Conservation (phyloP, 1,140 invertebrate species). For the Charaxes varanes region DNA sequence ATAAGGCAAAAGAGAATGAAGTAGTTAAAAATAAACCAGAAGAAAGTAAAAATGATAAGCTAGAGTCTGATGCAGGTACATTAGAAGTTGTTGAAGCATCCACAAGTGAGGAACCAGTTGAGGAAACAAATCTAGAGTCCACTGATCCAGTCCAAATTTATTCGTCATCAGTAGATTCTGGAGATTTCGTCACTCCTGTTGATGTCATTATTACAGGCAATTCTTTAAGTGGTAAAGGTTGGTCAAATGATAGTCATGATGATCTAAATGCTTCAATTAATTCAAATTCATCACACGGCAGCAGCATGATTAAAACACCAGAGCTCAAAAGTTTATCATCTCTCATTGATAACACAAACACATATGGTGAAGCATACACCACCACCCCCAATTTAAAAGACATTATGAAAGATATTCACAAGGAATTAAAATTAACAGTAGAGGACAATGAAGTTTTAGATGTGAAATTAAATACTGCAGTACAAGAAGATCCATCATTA, state of each 20-base stretch:
- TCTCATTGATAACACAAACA: slow-evolving; percentile 70
- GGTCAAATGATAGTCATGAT: slow-evolving; percentile 79
- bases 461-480: slow-evolving; percentile 30
- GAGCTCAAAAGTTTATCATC: slow-evolving; percentile 70
- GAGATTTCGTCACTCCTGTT: slow-evolving; percentile 40
- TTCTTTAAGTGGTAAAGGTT: slow-evolving; percentile 79
- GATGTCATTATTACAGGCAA: slow-evolving; percentile 75
- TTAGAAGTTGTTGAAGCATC: slow-evolving; percentile 37
- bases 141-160: slow-evolving; percentile 28
- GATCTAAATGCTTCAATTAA: slow-evolving; percentile 55
- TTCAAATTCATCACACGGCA: slow-evolving; percentile 66
- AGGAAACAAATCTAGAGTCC: background rate
- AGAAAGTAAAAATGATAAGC: slow-evolving; percentile 20
- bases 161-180: slow-evolving; percentile 46
- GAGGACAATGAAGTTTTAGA: slow-evolving; percentile 47
- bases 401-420: slow-evolving; percentile 73
- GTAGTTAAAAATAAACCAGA: slow-evolving; percentile 2
- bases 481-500: slow-evolving; percentile 61
- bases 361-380: slow-evolving; percentile 64
- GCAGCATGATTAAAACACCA: slow-evolving; percentile 65
- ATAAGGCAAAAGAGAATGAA: slow-evolving; percentile 22
- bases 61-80: slow-evolving; percentile 10
- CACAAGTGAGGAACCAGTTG: slow-evolving; percentile 32
- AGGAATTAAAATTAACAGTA: slow-evolving; percentile 62
- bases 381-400: slow-evolving; percentile 78